These are phyloP conservation scores for Hemichromis elongatus DNA, from an alignment of 2,113 vertebrate species.

Conservation along the genomic window DNA sequence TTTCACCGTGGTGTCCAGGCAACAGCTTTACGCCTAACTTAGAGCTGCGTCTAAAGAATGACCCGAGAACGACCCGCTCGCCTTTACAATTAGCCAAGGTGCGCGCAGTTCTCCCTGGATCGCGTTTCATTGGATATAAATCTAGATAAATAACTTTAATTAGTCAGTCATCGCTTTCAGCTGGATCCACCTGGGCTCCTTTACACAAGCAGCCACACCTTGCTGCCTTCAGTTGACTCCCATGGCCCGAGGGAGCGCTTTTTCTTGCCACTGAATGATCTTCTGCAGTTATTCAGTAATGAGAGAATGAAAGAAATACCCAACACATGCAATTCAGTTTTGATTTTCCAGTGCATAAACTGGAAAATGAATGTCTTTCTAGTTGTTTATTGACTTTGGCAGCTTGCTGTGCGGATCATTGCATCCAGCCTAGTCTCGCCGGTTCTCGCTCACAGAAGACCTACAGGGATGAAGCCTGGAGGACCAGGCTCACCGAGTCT, in stretches of 20 bases:
- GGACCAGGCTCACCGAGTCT: not conserved
- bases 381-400: not conserved
- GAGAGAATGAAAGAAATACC: not conserved
- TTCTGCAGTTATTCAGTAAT: not conserved
- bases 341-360: not conserved
- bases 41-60: not conserved
- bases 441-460: not conserved
- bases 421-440: not conserved
- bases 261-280: not conserved
- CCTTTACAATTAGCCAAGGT: not conserved
- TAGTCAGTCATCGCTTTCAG: not conserved
- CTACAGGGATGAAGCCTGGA: not conserved
- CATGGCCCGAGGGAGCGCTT: not conserved
- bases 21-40: not conserved
- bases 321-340: not conserved
- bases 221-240: not conserved
- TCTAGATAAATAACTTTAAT: not conserved
- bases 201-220: conserved; percentile 48
- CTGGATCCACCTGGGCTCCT: not conserved
- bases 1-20: not conserved
- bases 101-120: not conserved
- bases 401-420: not conserved
- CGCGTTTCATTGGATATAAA: not conserved
- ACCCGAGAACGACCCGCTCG: not conserved
- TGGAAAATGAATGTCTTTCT: not conserved